Evolutionary conservation across 2,113 vertebrate genomes (phyloP).

Genomic region (Ornithorhynchus anatinus): DNA sequence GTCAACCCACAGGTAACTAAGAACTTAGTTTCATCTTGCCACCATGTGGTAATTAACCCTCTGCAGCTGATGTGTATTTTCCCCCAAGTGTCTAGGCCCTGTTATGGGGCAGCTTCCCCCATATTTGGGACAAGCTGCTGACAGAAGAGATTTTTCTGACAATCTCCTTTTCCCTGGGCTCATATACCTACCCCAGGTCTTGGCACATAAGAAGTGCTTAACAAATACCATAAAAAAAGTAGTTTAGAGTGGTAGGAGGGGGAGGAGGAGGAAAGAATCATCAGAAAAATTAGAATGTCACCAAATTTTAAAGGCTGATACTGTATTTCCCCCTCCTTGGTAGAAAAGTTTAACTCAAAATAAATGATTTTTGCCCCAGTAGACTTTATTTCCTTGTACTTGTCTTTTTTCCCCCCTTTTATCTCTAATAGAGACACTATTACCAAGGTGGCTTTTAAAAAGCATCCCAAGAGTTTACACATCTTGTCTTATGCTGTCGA

Average conservation of each 20-base stretch:
- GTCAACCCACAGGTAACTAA: too few relatives aligned
- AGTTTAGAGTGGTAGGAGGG: too few relatives aligned
- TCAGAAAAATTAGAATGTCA: too few relatives aligned
- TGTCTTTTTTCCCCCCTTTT: too few relatives aligned
- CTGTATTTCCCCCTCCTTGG: neutral
- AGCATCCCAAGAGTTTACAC: too few relatives aligned
- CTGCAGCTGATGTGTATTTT: neutral
- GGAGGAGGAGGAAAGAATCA: too few relatives aligned
- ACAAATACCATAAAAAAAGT: too few relatives aligned
- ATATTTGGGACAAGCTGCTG: neutral
- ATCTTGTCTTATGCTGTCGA: too few relatives aligned
- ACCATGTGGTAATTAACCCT: neutral
- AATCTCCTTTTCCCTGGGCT: neutral
- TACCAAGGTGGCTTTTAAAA: too few relatives aligned
- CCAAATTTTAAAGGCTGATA: neutral
- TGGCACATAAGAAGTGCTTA: too few relatives aligned
- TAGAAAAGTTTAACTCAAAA: slow-evolving; percentile 19
- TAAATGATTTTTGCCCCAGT: slow-evolving; percentile 16
- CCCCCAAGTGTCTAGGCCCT: neutral
- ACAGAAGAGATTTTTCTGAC: neutral
- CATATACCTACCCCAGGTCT: neutral
- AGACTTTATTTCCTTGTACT: neutral
- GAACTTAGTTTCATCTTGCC: too few relatives aligned
- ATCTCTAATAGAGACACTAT: too few relatives aligned
- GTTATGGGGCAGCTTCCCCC: neutral